Base-by-base conservation (phyloP, 1,140 invertebrate genomes). In the Hypsibius dujardini region DNA sequence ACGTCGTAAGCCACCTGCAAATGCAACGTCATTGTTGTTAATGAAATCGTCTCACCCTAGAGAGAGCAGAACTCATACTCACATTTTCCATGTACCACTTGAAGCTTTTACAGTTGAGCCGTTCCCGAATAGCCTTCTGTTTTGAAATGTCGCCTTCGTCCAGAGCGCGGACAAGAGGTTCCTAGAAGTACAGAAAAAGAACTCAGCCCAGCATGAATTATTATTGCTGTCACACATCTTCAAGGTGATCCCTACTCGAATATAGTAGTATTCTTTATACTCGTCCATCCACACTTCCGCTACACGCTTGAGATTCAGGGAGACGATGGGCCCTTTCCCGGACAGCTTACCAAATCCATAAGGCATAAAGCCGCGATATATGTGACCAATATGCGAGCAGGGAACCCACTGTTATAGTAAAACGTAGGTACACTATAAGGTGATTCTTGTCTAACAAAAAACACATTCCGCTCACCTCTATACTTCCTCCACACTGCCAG, bases 11-110 rank as follows among this genome's bases (percentile, higher is more conserved):
- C 93, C 0, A 67, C 42, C 62, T 67, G 62, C 7, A 67, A 45
- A 42, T 7, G 42, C 12, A 67, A 67, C 42, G 42, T 7, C 7
- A 56, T 7, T 12, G n/a, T n/a, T 56, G 28, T 28, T 28, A 28
- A 28, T 28, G 28, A 28, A 56, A n/a, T 56, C 50, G n/a, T n/a
- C 7, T 12, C 50, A 56, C 50, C n/a, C 50, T 12, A 67, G 42
- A 45, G 12, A 3, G 45, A 15, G 42, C 50, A n/a, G 7, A n/a
- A 56, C 7, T n/a, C 7, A 7, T 15, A 67, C 62, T 42, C 42
- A 98, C 87, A 79, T 97, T 95, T 69, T 97, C 88, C 88, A 98
- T 94, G 75, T 87, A 98, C 95, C 95, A 98, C 70, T 90, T 84
- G 78, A 98, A 98, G 75, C 83, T 88, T 80, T 95, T 94, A 76